Evolutionary conservation across 2,113 vertebrate species (phyloP), one percentile per base, ranked within the genome.

Genomic region (Hippoglossus stenolepis): DNA sequence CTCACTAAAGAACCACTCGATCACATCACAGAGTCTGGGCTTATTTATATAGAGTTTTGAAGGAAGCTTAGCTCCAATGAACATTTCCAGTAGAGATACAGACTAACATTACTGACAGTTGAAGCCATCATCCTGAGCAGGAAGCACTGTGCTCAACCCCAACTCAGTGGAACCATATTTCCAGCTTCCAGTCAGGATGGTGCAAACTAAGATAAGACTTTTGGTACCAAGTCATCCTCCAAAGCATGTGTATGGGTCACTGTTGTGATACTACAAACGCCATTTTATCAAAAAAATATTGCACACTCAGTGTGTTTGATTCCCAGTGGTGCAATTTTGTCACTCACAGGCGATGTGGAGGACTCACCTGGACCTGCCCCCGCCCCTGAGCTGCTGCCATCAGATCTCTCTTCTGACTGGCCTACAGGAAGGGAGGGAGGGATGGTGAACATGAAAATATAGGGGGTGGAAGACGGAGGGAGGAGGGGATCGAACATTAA

Each of bases 331-430:
- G 73, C 72, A 69, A 65, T 68, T 80, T 65, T 63, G 56, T 84
- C 81, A 80, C 77, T 75, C 56, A 53, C 78, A 79, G 70, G 73
- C 61, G 53, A 86, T 81, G 81, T 35, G 23, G 68, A 81, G 81
- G 90, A 95, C 94, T 95, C 93, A 95, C 94, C 94, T 95, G 93
- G 92, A 84, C 92, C 92, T 84, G 93, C 60, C 89, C 90, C 92
- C 53, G 93, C 84, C 91, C 91, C 93, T 93, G 93, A 91, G 90
- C 85, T 86, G 91, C 90, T 93, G 91, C 93, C 91, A 80, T 95
- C 93, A 92, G 94, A 93, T 90, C 90, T 93, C 64, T 94, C 94
- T 89, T 95, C 95, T 95, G 93, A 94, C 83, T 95, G 95, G 90
- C 95, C 95, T 95, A 93, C 91, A 91, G 91, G 89, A 40, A 89